Evolutionary conservation across 2,797 vertebrate species (phyloP).

Genomic region (Sebastes minor): DNA sequence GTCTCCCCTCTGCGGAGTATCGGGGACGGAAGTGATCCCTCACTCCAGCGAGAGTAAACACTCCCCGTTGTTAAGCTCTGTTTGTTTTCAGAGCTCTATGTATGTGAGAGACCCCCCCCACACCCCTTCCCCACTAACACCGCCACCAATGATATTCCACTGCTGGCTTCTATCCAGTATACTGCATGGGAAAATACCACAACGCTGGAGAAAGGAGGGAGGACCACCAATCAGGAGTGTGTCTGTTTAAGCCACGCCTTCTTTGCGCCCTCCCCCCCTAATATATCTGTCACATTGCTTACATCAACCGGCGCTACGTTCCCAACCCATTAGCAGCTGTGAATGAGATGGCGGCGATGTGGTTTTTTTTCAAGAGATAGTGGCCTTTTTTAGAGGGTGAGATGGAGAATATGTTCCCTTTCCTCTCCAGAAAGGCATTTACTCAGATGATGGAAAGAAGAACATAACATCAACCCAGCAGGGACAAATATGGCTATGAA

Average conservation of each 20-base stretch:
- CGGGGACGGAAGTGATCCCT: constrained; percentile 75
- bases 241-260: constrained; percentile 47
- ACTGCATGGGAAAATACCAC: constrained; percentile 96
- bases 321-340: constrained; percentile 28
- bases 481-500: neutral
- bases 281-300: constrained; percentile 35
- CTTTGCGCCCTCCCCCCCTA: neutral
- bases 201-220: constrained; percentile 62
- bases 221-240: constrained; percentile 59
- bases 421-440: neutral
- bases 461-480: neutral
- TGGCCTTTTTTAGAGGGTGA: neutral
- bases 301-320: constrained; percentile 10
- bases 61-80: constrained; percentile 65
- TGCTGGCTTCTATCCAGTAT: constrained; percentile 84
- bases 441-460: neutral
- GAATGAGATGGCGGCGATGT: constrained; percentile 10
- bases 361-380: neutral
- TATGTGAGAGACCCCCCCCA: constrained; percentile 74
- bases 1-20: constrained; percentile 31
- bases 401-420: constrained; percentile 12
- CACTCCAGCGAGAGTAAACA: constrained; percentile 74
- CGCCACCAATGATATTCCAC: constrained; percentile 73
- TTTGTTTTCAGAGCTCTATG: constrained; percentile 82
- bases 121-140: constrained; percentile 50